phyloP scores from a whole-genome alignment of 1,140 invertebrate species.

The Papilio helenus region DNA sequence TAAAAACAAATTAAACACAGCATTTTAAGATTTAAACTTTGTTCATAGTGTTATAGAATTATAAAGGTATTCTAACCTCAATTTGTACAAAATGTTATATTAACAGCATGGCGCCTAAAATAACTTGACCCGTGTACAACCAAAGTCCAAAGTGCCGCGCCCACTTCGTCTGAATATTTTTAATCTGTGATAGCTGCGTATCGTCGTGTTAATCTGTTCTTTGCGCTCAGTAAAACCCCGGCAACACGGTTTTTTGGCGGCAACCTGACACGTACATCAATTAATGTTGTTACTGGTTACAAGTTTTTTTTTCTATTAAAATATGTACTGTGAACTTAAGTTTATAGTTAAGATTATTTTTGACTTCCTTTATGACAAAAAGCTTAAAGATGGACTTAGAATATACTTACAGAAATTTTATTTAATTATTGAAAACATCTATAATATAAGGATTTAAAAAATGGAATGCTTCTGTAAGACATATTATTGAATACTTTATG shows the following conservation, averaged over 20 bases:
- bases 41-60: neutral
- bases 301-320: neutral
- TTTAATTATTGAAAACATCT: too few relatives aligned
- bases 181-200: neutral
- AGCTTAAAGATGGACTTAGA: too few relatives aligned
- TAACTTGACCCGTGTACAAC: slow-evolving; percentile 4
- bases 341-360: too few relatives aligned
- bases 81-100: neutral
- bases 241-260: neutral
- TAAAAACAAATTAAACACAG: neutral
- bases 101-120: slow-evolving; percentile 1
- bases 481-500: neutral
- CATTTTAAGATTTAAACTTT: neutral
- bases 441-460: too few relatives aligned
- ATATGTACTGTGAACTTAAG: too few relatives aligned
- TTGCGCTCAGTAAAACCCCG: neutral
- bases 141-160: slow-evolving; percentile 9
- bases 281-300: neutral
- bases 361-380: too few relatives aligned
- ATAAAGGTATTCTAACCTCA: neutral
- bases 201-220: neutral
- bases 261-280: neutral
- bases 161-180: slow-evolving; percentile 20
- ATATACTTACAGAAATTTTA: too few relatives aligned
- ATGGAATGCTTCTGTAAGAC: too few relatives aligned